These are phyloP conservation scores for Oryzias celebensis DNA, from an alignment of 2,113 vertebrate species.

Conservation along the genomic window DNA sequence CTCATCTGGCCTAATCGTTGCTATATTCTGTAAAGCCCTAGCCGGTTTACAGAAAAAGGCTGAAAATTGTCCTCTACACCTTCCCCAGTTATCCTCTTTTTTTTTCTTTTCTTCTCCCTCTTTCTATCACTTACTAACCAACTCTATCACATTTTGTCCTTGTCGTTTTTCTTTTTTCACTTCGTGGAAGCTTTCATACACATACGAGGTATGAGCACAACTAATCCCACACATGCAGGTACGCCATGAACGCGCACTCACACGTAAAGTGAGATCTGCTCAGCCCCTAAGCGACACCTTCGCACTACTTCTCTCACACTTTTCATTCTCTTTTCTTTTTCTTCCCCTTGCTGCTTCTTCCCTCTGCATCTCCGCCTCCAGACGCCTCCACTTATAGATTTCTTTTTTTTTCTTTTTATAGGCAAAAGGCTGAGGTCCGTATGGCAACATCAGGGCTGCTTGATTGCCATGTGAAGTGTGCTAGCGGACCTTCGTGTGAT, in stretches of 20 bases:
- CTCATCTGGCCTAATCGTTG: conserved; percentile 66
- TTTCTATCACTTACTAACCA: conserved; percentile 61
- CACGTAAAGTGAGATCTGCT: conserved; percentile 45
- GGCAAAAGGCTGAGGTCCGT: conserved; percentile 60
- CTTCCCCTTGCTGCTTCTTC: conserved; percentile 54
- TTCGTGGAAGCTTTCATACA: conserved; percentile 34
- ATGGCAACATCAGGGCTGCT: conserved; percentile 67
- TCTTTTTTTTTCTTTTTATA: conserved; percentile 72
- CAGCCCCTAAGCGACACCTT: conserved; percentile 61
- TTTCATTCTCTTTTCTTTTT: conserved; percentile 53
- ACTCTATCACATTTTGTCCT: conserved; percentile 71
- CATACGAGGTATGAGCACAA: conserved; percentile 24
- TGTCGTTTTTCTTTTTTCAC: conserved; percentile 33
- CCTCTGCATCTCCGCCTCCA: conserved; percentile 65
- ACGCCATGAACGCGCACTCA: conserved; percentile 35
- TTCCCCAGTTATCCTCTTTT: conserved; percentile 56
- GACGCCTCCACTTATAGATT: conserved; percentile 66
- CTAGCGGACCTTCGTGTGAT: conserved; percentile 31
- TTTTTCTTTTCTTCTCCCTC: conserved; percentile 5
- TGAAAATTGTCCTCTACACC: conserved; percentile 62
- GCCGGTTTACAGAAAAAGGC: conserved; percentile 46
- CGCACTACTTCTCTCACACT: conserved; percentile 71
- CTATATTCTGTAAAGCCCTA: conserved; percentile 64
- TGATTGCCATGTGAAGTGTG: conserved; percentile 69
- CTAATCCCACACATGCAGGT: conserved; percentile 56